Conservation (phyloP, 2,113 vertebrate genomes). For the Pelvicachromis taeniatus region DNA sequence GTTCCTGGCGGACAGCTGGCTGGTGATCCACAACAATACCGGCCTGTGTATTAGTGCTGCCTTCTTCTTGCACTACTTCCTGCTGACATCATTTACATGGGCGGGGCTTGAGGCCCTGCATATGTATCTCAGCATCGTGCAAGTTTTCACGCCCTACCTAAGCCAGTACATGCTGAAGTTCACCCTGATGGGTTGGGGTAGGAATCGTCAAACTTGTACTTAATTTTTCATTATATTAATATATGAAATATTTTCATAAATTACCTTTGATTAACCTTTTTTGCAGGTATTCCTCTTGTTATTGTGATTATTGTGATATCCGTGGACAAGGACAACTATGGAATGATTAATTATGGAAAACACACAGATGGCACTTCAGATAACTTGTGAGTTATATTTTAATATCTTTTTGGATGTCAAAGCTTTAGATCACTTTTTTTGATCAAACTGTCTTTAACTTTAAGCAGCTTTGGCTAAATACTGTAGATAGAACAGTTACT, state of each 20-base stretch:
- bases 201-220: neutral
- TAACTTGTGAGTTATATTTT: constrained; percentile 83
- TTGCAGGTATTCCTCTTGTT: constrained; percentile 83
- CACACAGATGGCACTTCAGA: constrained; percentile 73
- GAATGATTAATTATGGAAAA: constrained; percentile 78
- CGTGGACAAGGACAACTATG: constrained; percentile 84
- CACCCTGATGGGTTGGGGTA: constrained; percentile 90
- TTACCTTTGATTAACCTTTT: neutral
- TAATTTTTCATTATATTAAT: neutral
- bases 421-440: neutral
- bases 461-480: neutral
- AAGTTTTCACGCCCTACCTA: constrained; percentile 80
- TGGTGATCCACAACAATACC: constrained; percentile 66
- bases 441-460: neutral
- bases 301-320: constrained; percentile 82
- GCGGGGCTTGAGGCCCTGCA: constrained; percentile 96
- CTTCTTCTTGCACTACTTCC: constrained; percentile 94
- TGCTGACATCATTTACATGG: constrained; percentile 95
- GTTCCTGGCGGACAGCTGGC: constrained; percentile 90
- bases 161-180: constrained; percentile 96
- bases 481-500: neutral
- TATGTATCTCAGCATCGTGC: constrained; percentile 93
- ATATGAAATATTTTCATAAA: neutral
- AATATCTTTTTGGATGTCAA: neutral
- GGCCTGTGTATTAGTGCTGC: constrained; percentile 87